Conservation (phyloP, 2,888 invertebrate species). For the Agonum fuliginosum region DNA sequence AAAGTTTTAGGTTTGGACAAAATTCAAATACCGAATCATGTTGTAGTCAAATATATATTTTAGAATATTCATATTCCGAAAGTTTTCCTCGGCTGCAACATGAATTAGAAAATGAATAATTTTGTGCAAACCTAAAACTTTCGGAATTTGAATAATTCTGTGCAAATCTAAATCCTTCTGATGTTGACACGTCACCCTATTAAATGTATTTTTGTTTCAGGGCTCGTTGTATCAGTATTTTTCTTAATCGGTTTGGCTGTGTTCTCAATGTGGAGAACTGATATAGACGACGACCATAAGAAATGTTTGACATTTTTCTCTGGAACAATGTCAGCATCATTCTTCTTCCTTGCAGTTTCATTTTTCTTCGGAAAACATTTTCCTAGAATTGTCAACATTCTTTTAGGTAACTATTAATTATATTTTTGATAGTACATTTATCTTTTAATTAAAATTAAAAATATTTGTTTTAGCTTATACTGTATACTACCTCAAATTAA, state of each 20-base stretch:
- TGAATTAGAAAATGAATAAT: too few species aligned
- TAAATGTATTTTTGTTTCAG: slow-evolving; percentile 20
- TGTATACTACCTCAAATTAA: slow-evolving; percentile 36
- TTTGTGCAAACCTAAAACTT: too few species aligned
- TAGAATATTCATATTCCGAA: too few species aligned
- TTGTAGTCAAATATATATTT: too few species aligned
- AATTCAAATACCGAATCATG: too few species aligned
- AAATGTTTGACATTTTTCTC: slow-evolving; percentile 43
- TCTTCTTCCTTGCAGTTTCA: background rate
- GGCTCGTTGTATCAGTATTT: slow-evolving; percentile 12
- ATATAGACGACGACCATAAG: slow-evolving; percentile 43
- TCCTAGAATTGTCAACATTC: slow-evolving; percentile 2
- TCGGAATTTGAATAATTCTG: too few species aligned
- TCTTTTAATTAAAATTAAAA: too few species aligned
- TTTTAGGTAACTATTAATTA: background rate
- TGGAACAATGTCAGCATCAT: slow-evolving; percentile 15
- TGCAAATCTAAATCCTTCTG: background rate
- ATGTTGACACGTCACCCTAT: too few species aligned
- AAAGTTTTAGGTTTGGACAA: too few species aligned
- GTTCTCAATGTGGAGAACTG: slow-evolving; percentile 11
- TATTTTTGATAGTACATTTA: too few species aligned
- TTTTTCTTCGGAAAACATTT: slow-evolving; percentile 1
- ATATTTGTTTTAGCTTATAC: slow-evolving; percentile 28
- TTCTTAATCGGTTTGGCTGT: background rate
- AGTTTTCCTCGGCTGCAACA: too few species aligned